Base-by-base conservation (phyloP, 1,140 invertebrate species). In the Gonatopus flavifemur region DNA sequence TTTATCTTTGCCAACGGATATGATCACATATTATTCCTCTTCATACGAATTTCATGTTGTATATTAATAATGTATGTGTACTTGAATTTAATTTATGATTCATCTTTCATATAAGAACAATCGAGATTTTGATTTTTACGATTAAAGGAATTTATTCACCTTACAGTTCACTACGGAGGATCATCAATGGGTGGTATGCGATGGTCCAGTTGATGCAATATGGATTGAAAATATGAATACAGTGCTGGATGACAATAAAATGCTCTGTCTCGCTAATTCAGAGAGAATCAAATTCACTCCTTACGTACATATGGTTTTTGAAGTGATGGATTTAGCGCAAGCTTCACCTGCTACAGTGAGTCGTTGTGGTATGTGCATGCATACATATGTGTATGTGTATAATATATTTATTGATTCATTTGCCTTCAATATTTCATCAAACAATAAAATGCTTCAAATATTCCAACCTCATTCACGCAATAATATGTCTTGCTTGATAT, bases 141-240 rank as follows among this genome's bases (percentile, higher is more conserved):
- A n/a, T n/a, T 4, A 8, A 32, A 9, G 2, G 2, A 41, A 19
- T 7, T 16, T 6, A 18, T 8, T 21, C 7, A 1, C 20, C 15
- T 2, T 19, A 18, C 41, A 80, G 77, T 71, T 63, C 35, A 73
- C 65, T 2, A 78, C 83, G 37, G 84, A 82, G 53, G 84, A 88
- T 43, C 87, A 89, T 67, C 88, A 96, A 63, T 91, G 89, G 89
- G 80, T 91, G 32, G 84, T 91, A 38, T 91, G 87, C 70, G 93
- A 97, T 67, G 94, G 94, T 0, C 93, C 93, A 0, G 91, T 96
- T 0, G 94, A 96, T 74, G 91, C 93, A 6, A 86, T 95, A 2
- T 97, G 94, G 94, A 94, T 96, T 38, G 93, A 96, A 75, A 96
- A 95, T 72, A 87, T 97, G 83, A 96, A 96, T 70, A 95, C 93